phyloP scores from a whole-genome alignment of 1,140 invertebrate species.

The Rhopalosiphum padi region DNA sequence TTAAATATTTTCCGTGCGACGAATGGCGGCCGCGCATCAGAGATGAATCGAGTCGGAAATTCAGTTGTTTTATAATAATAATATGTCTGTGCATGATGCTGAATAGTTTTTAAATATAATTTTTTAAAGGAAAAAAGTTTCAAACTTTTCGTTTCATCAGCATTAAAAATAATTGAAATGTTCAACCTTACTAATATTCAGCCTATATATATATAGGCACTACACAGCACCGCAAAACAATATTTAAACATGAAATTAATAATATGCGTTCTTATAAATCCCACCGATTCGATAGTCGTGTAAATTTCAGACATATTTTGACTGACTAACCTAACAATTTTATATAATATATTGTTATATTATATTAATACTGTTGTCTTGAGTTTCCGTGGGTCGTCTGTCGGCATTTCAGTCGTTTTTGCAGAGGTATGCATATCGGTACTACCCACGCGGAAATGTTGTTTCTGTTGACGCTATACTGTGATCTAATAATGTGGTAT shows the following conservation, averaged over 20 bases:
- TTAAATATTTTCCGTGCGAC: too few relatives aligned
- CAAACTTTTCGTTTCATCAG: background rate
- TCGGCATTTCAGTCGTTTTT: background rate
- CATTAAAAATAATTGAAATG: background rate
- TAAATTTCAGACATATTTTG: background rate
- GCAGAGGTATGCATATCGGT: background rate
- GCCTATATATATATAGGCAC: too few relatives aligned
- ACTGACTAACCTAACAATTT: background rate
- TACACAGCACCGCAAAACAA: background rate
- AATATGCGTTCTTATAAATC: background rate
- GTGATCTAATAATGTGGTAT: background rate
- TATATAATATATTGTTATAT: background rate
- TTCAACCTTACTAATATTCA: background rate
- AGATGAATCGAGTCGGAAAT: too few relatives aligned
- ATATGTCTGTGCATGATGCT: too few relatives aligned
- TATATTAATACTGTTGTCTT: background rate
- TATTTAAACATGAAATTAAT: background rate
- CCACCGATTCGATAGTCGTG: background rate
- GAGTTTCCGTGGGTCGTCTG: background rate
- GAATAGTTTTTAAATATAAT: too few relatives aligned
- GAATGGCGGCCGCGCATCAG: too few relatives aligned
- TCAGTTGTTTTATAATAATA: too few relatives aligned
- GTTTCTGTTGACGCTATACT: too few relatives aligned
- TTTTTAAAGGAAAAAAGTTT: background rate
- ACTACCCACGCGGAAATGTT: background rate